phyloP scores from a whole-genome alignment of 2,797 vertebrate genomes.

The Crenichthys baileyi region DNA sequence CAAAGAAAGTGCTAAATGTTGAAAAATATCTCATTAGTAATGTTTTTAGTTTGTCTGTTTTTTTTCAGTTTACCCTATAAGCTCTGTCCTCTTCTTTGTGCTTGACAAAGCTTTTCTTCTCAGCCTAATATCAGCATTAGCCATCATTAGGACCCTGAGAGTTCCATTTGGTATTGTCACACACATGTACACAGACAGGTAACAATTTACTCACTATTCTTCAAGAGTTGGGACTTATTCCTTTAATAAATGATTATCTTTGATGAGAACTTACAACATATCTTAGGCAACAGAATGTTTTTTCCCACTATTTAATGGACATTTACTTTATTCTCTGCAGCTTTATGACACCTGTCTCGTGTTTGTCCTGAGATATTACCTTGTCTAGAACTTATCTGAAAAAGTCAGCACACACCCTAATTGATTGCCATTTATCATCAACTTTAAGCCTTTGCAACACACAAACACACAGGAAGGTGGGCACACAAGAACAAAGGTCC shows the following conservation, averaged over 20 bases:
- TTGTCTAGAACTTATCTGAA: slow-evolving; percentile 59
- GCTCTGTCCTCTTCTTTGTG: slow-evolving; percentile 52
- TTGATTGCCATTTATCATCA: slow-evolving; percentile 67
- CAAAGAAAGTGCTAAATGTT: slow-evolving; percentile 48
- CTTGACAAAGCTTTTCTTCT: slow-evolving; percentile 57
- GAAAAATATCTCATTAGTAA: slow-evolving; percentile 60
- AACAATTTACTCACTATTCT: slow-evolving; percentile 41
- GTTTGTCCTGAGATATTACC: slow-evolving; percentile 45
- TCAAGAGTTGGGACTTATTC: slow-evolving; percentile 58
- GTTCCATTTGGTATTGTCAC: slow-evolving; percentile 60
- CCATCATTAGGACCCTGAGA: slow-evolving; percentile 68
- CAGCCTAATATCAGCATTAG: slow-evolving; percentile 65
- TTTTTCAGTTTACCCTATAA: slow-evolving; percentile 24
- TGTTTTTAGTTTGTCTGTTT: slow-evolving; percentile 34
- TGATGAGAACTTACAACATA: slow-evolving; percentile 36
- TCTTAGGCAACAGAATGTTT: slow-evolving; percentile 10
- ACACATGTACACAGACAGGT: slow-evolving; percentile 35
- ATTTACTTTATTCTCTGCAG: slow-evolving; percentile 13
- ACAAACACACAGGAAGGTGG: slow-evolving; percentile 28
- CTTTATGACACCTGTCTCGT: slow-evolving; percentile 27
- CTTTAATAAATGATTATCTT: slow-evolving; percentile 27
- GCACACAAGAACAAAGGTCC: slow-evolving; percentile 32
- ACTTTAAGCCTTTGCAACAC: slow-evolving; percentile 52
- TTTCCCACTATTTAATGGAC: slow-evolving; percentile 20
- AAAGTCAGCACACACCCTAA: slow-evolving; percentile 56